Evolutionary conservation across 2,888 invertebrate species (phyloP).

Genomic region (Phasia obesa): DNA sequence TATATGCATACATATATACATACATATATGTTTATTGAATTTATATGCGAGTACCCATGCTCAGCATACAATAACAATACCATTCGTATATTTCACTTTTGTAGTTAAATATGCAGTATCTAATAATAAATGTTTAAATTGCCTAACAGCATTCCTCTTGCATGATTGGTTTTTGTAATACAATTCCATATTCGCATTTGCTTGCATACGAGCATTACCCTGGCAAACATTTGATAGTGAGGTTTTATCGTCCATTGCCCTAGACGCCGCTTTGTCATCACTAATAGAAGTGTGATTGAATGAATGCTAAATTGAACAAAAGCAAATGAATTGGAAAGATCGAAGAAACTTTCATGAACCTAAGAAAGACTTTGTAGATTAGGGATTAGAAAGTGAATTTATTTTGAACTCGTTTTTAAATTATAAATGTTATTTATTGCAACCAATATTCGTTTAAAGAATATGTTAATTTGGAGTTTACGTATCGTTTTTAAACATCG

Average conservation of each 20-base stretch:
- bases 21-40: not conserved
- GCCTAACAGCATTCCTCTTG: slow-evolving; percentile 62
- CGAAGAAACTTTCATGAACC: too few species aligned
- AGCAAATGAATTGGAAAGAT: too few species aligned
- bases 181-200: slow-evolving; percentile 21
- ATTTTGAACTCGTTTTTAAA: too few species aligned
- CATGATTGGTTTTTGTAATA: slow-evolving; percentile 56
- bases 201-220: not conserved
- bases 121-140: slow-evolving; percentile 52
- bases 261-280: not conserved
- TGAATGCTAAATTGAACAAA: too few species aligned
- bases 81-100: slow-evolving; percentile 30
- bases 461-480: too few species aligned
- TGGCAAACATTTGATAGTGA: not conserved
- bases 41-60: slow-evolving; percentile 1
- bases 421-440: too few species aligned
- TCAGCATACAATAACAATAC: slow-evolving; percentile 9
- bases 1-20: not conserved
- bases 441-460: too few species aligned
- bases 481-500: too few species aligned
- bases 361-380: too few species aligned
- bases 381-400: too few species aligned
- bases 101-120: slow-evolving; percentile 22
- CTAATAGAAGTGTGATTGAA: not conserved
- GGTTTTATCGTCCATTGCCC: slow-evolving; percentile 2